phyloP scores from a whole-genome alignment of 1,140 invertebrate species.

The Calliphora vicina region DNA sequence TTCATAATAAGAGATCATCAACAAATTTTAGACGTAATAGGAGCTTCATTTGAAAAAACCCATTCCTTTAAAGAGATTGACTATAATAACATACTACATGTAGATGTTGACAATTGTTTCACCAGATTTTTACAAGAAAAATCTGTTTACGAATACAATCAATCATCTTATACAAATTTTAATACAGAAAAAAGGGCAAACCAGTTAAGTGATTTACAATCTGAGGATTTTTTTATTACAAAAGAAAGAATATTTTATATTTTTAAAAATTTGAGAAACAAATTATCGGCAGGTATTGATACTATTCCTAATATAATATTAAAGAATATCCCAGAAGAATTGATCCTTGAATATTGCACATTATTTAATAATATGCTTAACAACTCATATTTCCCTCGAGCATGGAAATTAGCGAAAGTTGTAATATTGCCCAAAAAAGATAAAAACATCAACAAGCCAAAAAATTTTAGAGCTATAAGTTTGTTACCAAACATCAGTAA shows the following conservation, averaged over 20 bases:
- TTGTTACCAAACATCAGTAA: conserved; percentile 23
- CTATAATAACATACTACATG: neutral
- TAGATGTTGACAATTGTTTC: conserved; percentile 14
- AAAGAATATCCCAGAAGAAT: neutral
- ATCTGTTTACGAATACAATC: neutral
- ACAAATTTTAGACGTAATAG: neutral
- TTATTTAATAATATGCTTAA: conserved; percentile 22
- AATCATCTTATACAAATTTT: neutral
- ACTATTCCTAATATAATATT: conserved; percentile 2
- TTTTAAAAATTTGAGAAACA: conserved; percentile 17
- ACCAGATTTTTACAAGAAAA: conserved; percentile 21
- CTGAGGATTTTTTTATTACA: conserved; percentile 5
- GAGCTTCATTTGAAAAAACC: neutral
- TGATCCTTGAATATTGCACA: conserved; percentile 1
- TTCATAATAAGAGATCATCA: neutral
- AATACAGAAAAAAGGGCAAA: neutral
- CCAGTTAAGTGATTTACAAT: neutral
- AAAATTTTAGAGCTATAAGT: conserved; percentile 18
- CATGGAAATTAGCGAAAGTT: conserved; percentile 7
- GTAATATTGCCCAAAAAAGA: conserved; percentile 1
- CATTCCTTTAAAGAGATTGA: conserved; percentile 11
- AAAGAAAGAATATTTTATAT: neutral
- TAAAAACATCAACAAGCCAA: neutral
- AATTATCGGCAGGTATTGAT: conserved; percentile 19
- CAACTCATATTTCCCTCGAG: neutral